These are phyloP conservation scores for Sebastes aleutianus DNA, from an alignment of 2,797 vertebrate genomes.

Conservation along the genomic window DNA sequence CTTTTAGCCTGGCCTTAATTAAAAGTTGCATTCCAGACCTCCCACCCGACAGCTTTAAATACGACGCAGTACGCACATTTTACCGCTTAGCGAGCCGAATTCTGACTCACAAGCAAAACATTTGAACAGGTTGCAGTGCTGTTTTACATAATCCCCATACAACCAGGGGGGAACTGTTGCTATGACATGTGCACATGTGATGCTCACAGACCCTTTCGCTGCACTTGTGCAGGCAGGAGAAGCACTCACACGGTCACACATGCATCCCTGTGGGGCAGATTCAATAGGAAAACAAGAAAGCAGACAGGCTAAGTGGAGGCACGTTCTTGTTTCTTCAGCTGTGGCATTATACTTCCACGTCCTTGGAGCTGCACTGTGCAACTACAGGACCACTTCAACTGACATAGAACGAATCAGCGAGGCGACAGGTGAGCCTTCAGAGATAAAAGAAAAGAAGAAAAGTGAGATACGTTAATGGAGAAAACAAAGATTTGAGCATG, in stretches of 20 bases:
- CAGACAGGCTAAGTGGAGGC: constrained; percentile 74
- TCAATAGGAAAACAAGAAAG: constrained; percentile 73
- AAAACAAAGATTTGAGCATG: constrained; percentile 11
- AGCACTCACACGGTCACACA: constrained; percentile 44
- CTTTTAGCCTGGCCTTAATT: constrained; percentile 48
- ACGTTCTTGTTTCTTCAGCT: constrained; percentile 78
- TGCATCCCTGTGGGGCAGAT: constrained; percentile 53
- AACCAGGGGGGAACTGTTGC: constrained; percentile 24
- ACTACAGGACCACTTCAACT: constrained; percentile 29
- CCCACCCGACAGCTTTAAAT: constrained; percentile 49
- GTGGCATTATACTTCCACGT: constrained; percentile 50
- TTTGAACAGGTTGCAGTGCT: constrained; percentile 59
- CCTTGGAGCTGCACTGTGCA: constrained; percentile 42
- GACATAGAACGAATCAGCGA: not conserved
- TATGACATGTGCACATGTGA: constrained; percentile 37
- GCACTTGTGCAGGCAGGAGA: constrained; percentile 21
- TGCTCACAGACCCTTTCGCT: constrained; percentile 1
- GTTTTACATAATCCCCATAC: constrained; percentile 56
- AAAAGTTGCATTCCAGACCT: constrained; percentile 55
- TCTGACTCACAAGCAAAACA: constrained; percentile 52
- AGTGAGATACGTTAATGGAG: constrained; percentile 6
- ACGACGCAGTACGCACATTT: constrained; percentile 24
- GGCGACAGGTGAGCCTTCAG: constrained; percentile 26
- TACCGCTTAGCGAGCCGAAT: constrained; percentile 21
- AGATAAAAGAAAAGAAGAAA: constrained; percentile 23